Evolutionary conservation across 2,113 vertebrate genomes (phyloP).

Genomic region (Leucosticte australis): DNA sequence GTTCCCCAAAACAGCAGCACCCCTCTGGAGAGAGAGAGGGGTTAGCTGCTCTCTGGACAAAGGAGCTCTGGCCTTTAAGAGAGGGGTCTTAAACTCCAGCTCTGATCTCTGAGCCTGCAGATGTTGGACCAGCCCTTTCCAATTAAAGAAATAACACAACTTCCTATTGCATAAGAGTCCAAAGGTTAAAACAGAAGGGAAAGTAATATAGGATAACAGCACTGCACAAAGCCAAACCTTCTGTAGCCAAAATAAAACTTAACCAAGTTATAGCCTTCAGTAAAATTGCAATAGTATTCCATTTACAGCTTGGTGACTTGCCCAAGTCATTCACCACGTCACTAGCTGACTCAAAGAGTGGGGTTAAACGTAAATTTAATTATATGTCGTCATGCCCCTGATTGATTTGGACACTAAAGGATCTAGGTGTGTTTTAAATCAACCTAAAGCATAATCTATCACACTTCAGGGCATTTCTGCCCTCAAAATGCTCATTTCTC

Average conservation of each 20-base stretch:
- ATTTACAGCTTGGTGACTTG: background rate
- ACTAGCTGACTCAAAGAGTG: background rate
- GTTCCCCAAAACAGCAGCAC: background rate
- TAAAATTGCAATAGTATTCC: background rate
- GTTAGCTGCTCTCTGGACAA: background rate
- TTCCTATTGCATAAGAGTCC: slow-evolving; percentile 24
- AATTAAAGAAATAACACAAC: slow-evolving; percentile 30
- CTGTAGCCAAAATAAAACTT: background rate
- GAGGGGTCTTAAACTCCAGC: background rate
- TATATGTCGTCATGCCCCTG: background rate
- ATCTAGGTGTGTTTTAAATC: background rate
- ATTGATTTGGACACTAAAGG: background rate
- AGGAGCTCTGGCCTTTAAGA: background rate
- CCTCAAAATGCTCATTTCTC: background rate
- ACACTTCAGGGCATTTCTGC: background rate
- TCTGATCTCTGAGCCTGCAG: background rate
- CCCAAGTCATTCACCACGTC: background rate
- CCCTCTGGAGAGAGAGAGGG: background rate
- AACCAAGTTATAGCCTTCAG: background rate
- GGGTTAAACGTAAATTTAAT: background rate
- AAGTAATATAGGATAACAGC: background rate
- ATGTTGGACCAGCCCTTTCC: background rate
- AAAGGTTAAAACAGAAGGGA: slow-evolving; percentile 20
- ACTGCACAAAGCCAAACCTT: background rate
- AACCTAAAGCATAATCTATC: background rate